phyloP scores from a whole-genome alignment of 1,140 invertebrate genomes.

The Bombyx mori region ASM3026992v2 NC_085123.1:10757501-10758000 shows the following conservation, averaged over 20 bases:
- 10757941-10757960: slow-evolving; percentile 82
- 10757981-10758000: slow-evolving; percentile 89
- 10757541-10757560: too few species aligned
- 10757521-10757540: too few species aligned
- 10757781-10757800: too few species aligned
- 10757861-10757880: slow-evolving; percentile 79
- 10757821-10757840: background rate
- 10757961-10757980: slow-evolving; percentile 73
- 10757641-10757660: background rate
- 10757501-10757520: too few species aligned
- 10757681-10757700: background rate
- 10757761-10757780: too few species aligned
- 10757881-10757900: slow-evolving; percentile 94
- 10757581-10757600: too few species aligned
- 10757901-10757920: slow-evolving; percentile 96
- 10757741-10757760: too few species aligned
- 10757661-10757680: background rate
- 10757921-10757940: slow-evolving; percentile 87
- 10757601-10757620: background rate
- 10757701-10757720: background rate
- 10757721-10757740: too few species aligned
- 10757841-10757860: slow-evolving; percentile 4
- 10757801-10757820: too few species aligned
- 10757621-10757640: background rate
- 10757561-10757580: too few species aligned